Conservation (phyloP, 2,888 invertebrate genomes). For the Drosophila mettleri region DNA sequence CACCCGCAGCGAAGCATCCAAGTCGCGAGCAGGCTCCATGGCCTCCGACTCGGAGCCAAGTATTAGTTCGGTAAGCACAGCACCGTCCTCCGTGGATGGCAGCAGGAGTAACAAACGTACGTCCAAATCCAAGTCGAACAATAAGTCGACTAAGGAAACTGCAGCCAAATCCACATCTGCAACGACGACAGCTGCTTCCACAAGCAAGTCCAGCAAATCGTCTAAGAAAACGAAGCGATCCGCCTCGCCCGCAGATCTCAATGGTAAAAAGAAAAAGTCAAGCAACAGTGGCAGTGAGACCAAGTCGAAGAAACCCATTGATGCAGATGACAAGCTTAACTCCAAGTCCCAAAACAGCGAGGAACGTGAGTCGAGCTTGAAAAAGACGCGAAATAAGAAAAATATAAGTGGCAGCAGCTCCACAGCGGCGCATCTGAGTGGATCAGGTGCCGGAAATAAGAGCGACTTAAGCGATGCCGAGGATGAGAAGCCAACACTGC, state of each 20-base stretch:
- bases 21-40: conserved; percentile 88
- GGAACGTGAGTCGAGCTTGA: conserved; percentile 48
- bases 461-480: conserved; percentile 80
- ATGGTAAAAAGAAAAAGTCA: conserved; percentile 70
- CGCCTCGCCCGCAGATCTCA: conserved; percentile 62
- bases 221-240: conserved; percentile 67
- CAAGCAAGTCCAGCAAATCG: conserved; percentile 37
- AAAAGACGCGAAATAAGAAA: conserved; percentile 66
- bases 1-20: conserved; percentile 95
- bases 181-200: conserved; percentile 2
- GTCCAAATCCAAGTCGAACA: conserved; percentile 60
- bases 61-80: conserved; percentile 91
- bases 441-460: conserved; percentile 41
- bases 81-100: conserved; percentile 86
- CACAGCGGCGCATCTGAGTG: conserved; percentile 16
- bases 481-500: conserved; percentile 64
- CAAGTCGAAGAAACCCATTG: conserved; percentile 53
- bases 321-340: conserved; percentile 55
- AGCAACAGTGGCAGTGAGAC: conserved; percentile 44
- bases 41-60: conserved; percentile 87
- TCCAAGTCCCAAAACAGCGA: conserved; percentile 49
- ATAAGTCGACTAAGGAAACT: conserved; percentile 48
- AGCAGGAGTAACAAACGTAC: conserved; percentile 52
- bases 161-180: conserved; percentile 31
- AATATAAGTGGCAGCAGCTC: conserved; percentile 35